These are phyloP conservation scores for Laterallus jamaicensis DNA, from an alignment of 2,113 vertebrate species.

Conservation along the genomic window DNA sequence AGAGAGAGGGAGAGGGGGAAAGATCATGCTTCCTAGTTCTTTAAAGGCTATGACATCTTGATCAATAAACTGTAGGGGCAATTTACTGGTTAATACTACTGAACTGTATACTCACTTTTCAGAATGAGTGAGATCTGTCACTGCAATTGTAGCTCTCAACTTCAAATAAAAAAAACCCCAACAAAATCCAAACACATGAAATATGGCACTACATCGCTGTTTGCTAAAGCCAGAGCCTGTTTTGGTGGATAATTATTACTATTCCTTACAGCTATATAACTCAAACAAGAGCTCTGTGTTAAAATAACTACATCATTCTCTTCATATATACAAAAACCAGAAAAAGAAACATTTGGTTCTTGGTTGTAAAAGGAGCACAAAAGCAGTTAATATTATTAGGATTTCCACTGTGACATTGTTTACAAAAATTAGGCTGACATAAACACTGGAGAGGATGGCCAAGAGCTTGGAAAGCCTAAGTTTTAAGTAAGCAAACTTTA, in stretches of 20 bases:
- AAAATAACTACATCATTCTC: not conserved
- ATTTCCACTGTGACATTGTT: not conserved
- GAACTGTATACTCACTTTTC: conserved; percentile 17
- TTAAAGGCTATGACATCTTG: conserved; percentile 46
- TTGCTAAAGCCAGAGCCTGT: not conserved
- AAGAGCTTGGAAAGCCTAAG: fast-evolving
- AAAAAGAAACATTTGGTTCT: not conserved
- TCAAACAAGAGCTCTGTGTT: not conserved
- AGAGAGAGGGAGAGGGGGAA: too few relatives aligned
- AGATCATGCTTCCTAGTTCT: conserved; percentile 16
- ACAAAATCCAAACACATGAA: not conserved
- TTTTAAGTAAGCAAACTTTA: not conserved
- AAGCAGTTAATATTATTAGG: not conserved
- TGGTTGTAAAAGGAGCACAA: not conserved
- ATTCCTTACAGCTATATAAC: not conserved
- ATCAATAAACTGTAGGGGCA: conserved; percentile 53
- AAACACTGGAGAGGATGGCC: not conserved
- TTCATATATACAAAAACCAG: not conserved
- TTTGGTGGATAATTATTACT: not conserved
- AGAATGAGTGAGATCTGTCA: conserved; percentile 19
- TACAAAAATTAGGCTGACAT: not conserved
- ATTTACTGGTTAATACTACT: conserved; percentile 50
- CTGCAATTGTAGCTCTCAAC: not conserved
- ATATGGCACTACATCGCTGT: not conserved
- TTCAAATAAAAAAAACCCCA: not conserved